Evolutionary conservation across 2,888 invertebrate species (phyloP).

Genomic region (Cheilosia soror): DNA sequence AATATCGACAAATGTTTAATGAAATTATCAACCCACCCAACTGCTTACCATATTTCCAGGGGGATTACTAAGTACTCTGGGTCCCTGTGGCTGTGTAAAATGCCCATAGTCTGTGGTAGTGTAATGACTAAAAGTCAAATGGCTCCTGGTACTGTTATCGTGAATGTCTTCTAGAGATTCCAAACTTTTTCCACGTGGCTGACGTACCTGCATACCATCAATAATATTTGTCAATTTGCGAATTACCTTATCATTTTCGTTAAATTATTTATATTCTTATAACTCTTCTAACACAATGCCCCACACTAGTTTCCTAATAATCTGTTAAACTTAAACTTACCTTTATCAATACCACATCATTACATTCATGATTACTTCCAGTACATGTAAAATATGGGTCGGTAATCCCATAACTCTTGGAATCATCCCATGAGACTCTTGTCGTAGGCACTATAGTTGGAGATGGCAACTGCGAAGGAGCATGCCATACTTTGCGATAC

Average conservation of each 20-base stretch:
- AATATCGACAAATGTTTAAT: constrained; percentile 57
- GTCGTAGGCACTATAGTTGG: constrained; percentile 82
- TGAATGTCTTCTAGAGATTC: constrained; percentile 93
- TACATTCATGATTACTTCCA: constrained; percentile 83
- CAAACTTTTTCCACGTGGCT: constrained; percentile 93
- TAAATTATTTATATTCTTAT: not conserved
- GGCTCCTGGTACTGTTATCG: constrained; percentile 85
- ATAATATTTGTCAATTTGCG: not conserved
- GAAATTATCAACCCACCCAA: not conserved
- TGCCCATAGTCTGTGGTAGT: constrained; percentile 83
- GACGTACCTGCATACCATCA: constrained; percentile 86
- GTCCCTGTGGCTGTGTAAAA: constrained; percentile 80
- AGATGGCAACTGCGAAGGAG: constrained; percentile 81
- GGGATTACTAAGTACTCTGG: constrained; percentile 79
- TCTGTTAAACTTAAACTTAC: constrained; percentile 76
- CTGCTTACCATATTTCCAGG: constrained; percentile 80
- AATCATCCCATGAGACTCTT: constrained; percentile 83
- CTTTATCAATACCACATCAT: constrained; percentile 84
- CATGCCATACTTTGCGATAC: constrained; percentile 82
- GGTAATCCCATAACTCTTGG: constrained; percentile 80
- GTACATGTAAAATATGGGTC: constrained; percentile 81
- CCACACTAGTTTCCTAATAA: not conserved
- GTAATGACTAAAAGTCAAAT: constrained; percentile 84
- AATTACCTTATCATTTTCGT: not conserved
- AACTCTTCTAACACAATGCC: not conserved